Conservation (phyloP, 2,888 invertebrate genomes). For the Drosophila peninsularis region DNA sequence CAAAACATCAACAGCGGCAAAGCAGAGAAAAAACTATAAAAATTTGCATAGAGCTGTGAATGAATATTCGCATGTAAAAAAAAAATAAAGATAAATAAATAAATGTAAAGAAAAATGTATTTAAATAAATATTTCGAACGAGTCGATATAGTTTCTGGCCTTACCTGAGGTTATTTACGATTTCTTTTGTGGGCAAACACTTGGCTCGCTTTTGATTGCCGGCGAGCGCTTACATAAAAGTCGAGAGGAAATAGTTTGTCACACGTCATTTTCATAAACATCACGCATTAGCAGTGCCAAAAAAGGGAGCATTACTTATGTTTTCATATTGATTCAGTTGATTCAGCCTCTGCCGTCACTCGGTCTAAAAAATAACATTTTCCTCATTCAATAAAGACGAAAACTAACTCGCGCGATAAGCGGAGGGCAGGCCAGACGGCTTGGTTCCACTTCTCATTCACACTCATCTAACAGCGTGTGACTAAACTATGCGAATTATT, state of each 20-base stretch:
- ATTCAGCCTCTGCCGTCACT: constrained; percentile 11
- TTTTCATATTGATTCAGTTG: not conserved
- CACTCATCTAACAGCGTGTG: constrained; percentile 14
- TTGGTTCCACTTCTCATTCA: constrained; percentile 28
- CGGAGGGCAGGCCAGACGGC: constrained; percentile 45
- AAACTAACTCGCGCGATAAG: constrained; percentile 44
- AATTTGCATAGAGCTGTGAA: constrained; percentile 71
- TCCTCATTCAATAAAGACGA: constrained; percentile 5
- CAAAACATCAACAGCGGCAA: constrained; percentile 54
- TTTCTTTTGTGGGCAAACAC: constrained; percentile 67
- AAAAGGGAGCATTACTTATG: not conserved
- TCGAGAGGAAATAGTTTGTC: constrained; percentile 27
- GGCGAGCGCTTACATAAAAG: constrained; percentile 51
- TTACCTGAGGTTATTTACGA: constrained; percentile 56
- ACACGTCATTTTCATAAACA: constrained; percentile 47
- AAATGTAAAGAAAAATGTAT: constrained; percentile 34
- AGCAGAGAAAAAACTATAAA: constrained; percentile 20
- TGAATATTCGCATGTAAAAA: constrained; percentile 51
- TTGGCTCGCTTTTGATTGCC: constrained; percentile 69
- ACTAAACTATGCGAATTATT: constrained; percentile 23
- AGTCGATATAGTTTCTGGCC: constrained; percentile 44
- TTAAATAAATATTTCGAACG: constrained; percentile 50
- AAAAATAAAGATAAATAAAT: constrained; percentile 29
- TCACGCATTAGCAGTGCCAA: constrained; percentile 1
- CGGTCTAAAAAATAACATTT: constrained; percentile 13